Base-by-base conservation (phyloP, 2,888 invertebrate genomes). In the Amphimallon solstitiale region DNA sequence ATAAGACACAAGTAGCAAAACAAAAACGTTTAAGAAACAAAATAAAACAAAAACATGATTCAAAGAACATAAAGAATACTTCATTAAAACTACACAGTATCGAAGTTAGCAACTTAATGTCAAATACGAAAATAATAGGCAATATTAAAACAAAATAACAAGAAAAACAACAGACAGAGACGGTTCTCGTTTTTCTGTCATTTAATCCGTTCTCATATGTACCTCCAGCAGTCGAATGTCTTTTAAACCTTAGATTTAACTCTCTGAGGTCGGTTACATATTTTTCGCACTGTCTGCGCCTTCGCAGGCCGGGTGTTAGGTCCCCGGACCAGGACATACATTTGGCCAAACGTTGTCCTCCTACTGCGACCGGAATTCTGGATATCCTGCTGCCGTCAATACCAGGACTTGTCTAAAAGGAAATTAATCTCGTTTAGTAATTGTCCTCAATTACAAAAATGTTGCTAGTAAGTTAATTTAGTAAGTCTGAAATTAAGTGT, bases 211-310 rank as follows among this genome's bases (percentile, higher is more conserved):
- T 59, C 43, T 52, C 3, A 19, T 63, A 52, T 52, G 48, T 70
- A 76, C 77, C 77, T 73, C 78, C 79, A 37, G 77, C 76, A n/a
- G 78, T 81, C 61, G 82, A 82, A 72, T 82, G 91, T 72, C 93
- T 84, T 77, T 90, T 90, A 84, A 93, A 93, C 68, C 92, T 86
- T 75, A 94, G 86, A 83, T 92, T 92, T 75, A 94, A 84, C 79
- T 94, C 93, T 68, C 92, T 89, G 68, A 92, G 91, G 84, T 94
- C 94, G 23, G 90, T 90, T 21, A 94, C 92, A 83, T 94, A 94
- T 83, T 95, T 95, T 70, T 94, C 94, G 65, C 85, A 85, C 45
- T 89, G 89, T 74, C 92, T 89, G 74, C 93, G 89, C 34, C 94
- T 86, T 15, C 94, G 86, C 38, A 94, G 83, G 45, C 92, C 92